phyloP scores from a whole-genome alignment of 2,113 vertebrate species.

The Solea senegalensis region DNA sequence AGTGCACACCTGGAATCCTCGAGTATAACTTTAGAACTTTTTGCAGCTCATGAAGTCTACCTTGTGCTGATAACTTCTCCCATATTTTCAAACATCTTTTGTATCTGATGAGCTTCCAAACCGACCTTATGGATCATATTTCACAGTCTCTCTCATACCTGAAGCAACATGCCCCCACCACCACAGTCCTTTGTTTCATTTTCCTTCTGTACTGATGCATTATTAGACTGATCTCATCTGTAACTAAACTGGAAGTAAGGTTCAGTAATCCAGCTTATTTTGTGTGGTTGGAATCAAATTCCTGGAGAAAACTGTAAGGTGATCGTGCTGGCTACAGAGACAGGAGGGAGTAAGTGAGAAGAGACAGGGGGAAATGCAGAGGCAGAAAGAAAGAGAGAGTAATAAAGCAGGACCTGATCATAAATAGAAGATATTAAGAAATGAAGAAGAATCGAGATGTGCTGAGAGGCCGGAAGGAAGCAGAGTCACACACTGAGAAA shows the following conservation, averaged over 20 bases:
- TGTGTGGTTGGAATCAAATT: background rate
- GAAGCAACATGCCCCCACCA: slow-evolving; percentile 10
- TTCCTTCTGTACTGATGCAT: background rate
- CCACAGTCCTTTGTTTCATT: slow-evolving; percentile 4
- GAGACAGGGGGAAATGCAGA: background rate
- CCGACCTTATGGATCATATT: slow-evolving; percentile 9
- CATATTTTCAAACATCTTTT: background rate
- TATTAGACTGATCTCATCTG: background rate
- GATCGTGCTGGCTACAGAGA: background rate
- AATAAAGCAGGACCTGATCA: background rate
- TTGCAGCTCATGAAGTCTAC: too few species aligned
- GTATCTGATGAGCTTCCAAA: background rate
- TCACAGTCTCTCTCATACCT: slow-evolving; percentile 14
- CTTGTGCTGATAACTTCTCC: too few species aligned
- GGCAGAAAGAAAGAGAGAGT: background rate
- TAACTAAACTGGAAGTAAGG: background rate
- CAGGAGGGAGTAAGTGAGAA: background rate
- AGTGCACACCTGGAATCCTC: too few species aligned
- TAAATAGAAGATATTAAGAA: background rate
- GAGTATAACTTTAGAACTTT: too few species aligned
- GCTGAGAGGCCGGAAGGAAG: slow-evolving; percentile 20
- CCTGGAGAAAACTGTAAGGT: background rate
- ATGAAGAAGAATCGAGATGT: background rate
- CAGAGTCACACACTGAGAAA: background rate
- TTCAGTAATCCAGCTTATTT: too few species aligned